phyloP scores from a whole-genome alignment of 2,113 vertebrate genomes.

The Muscicapa adusta region DNA sequence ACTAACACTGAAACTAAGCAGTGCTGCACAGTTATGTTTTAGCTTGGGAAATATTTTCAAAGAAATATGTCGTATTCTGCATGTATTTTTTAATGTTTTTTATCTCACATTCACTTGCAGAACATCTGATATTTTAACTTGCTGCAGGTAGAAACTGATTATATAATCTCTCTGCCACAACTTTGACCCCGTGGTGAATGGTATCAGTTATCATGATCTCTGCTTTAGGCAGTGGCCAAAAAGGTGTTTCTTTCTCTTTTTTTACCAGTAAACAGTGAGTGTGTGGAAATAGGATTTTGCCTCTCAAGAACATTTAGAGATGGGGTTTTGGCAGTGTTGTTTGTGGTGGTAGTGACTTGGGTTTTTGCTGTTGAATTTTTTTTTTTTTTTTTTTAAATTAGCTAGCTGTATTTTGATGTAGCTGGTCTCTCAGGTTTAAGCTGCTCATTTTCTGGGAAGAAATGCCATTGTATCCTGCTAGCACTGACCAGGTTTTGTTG shows the following conservation, averaged over 20 bases:
- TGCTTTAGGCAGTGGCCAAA: background rate
- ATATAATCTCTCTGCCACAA: background rate
- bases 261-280: background rate
- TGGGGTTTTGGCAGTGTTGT: fast-evolving
- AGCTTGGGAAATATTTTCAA: background rate
- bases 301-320: background rate
- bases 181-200: background rate
- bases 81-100: background rate
- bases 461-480: background rate
- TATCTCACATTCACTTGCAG: background rate
- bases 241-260: background rate
- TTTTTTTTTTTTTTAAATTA: background rate
- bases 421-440: background rate
- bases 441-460: background rate
- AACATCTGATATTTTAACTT: background rate
- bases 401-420: background rate
- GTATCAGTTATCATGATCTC: background rate
- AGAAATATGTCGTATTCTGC: background rate
- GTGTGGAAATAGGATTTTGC: background rate
- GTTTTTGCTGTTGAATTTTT: background rate
- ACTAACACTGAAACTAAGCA: background rate
- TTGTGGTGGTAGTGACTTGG: background rate
- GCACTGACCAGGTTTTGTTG: background rate
- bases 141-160: background rate
- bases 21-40: background rate